These are phyloP conservation scores for Sminthopsis crassicaudata DNA, from an alignment of 2,113 vertebrate genomes.

Conservation along the genomic window DNA sequence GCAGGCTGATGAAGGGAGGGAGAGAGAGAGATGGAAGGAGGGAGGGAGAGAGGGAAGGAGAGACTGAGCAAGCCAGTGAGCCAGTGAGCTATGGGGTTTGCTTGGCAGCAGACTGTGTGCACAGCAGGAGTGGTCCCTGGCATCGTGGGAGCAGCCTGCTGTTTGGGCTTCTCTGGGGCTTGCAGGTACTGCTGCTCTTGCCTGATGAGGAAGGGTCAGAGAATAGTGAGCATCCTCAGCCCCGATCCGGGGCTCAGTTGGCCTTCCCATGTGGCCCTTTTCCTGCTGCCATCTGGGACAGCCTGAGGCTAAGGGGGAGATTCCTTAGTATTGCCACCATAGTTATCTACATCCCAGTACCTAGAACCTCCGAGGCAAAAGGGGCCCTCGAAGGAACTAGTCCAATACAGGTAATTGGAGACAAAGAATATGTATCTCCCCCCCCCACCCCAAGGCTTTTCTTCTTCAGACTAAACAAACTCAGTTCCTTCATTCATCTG, in stretches of 20 bases:
- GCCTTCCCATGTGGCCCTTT: background rate
- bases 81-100: background rate
- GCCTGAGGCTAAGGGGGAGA: background rate
- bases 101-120: background rate
- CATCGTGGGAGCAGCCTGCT: background rate
- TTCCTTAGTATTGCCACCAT: background rate
- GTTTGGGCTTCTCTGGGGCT: background rate
- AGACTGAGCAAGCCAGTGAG: background rate
- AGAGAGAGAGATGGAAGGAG: background rate
- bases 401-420: background rate
- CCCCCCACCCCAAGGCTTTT: background rate
- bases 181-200: background rate
- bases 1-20: constrained; percentile 18
- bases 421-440: background rate
- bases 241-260: background rate
- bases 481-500: background rate
- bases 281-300: background rate
- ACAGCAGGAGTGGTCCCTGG: background rate
- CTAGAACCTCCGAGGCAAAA: background rate
- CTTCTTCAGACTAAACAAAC: background rate
- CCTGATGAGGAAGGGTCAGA: background rate
- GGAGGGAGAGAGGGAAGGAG: background rate
- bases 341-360: background rate
- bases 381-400: background rate
- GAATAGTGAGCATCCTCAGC: background rate